Conservation (phyloP, 2,888 invertebrate genomes). For the Dasypolia templi region DNA sequence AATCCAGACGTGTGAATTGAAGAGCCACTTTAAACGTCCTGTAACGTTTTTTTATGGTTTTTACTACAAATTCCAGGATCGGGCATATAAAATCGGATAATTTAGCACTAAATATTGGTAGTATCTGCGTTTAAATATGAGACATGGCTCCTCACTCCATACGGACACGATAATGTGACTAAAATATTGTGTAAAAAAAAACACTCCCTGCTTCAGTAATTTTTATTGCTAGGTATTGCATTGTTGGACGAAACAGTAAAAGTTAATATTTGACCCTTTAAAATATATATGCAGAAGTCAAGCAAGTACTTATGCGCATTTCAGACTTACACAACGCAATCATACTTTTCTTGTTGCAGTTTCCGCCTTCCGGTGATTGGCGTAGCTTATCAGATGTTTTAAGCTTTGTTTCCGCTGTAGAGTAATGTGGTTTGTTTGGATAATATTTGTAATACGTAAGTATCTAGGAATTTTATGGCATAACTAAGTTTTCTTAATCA, state of each 20-base stretch:
- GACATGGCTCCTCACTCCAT: too few relatives aligned
- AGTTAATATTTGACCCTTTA: neutral
- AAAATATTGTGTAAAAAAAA: neutral
- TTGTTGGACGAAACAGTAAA: too few relatives aligned
- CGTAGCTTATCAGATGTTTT: slow-evolving; percentile 39
- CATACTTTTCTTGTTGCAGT: slow-evolving; percentile 13
- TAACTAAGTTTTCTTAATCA: neutral
- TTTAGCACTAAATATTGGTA: too few relatives aligned
- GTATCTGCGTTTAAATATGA: too few relatives aligned
- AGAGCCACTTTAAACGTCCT: too few relatives aligned
- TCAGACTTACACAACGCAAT: neutral
- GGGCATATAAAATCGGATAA: too few relatives aligned
- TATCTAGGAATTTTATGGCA: neutral
- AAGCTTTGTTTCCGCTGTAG: slow-evolving; percentile 23
- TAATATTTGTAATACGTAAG: neutral
- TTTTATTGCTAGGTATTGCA: neutral
- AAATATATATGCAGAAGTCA: neutral
- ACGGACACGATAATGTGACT: neutral
- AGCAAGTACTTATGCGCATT: neutral
- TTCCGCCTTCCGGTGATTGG: slow-evolving; percentile 2
- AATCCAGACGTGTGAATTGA: too few relatives aligned
- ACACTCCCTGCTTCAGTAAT: neutral
- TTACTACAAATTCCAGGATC: too few relatives aligned
- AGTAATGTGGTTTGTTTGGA: neutral
- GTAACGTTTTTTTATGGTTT: too few relatives aligned